A percentile compares a stretch with the other conserved stretches of the same genome.
phyloP scores from a whole-genome alignment of 2,797 vertebrate genomes.

The Semotilus atromaculatus region DNA sequence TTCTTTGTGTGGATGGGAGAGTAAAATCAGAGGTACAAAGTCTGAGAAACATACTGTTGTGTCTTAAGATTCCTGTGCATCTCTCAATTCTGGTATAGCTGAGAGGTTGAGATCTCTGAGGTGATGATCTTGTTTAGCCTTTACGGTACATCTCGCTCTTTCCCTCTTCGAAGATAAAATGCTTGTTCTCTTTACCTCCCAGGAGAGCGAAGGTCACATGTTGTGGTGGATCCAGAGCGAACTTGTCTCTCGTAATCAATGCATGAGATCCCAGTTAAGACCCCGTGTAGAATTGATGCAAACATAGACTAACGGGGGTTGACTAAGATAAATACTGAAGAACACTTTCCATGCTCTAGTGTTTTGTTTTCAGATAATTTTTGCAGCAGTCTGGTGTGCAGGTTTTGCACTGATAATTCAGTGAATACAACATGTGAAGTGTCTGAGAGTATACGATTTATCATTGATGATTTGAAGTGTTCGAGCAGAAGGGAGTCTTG shows the following conservation, averaged over 20 bases:
- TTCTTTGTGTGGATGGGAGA: too few relatives aligned
- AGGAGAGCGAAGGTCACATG: slow-evolving; percentile 39
- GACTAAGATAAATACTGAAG: neutral
- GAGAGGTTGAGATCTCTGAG: slow-evolving; percentile 12
- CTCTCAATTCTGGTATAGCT: slow-evolving; percentile 2
- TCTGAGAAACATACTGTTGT: slow-evolving; percentile 6
- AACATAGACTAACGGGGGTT: slow-evolving; percentile 22
- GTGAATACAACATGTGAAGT: neutral
- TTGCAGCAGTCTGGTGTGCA: neutral
- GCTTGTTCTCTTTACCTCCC: slow-evolving; percentile 27
- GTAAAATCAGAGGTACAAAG: neutral
- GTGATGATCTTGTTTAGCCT: slow-evolving; percentile 21
- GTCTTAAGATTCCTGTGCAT: neutral
- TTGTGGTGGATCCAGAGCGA: slow-evolving; percentile 9
- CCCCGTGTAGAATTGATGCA: slow-evolving; percentile 18
- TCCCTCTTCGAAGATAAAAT: neutral
- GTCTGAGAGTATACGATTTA: neutral
- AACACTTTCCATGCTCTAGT: neutral
- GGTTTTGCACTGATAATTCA: neutral
- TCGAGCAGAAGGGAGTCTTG: slow-evolving; percentile 30
- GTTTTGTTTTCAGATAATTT: slow-evolving; percentile 8
- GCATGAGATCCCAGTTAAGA: slow-evolving; percentile 13
- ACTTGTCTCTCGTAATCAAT: slow-evolving; percentile 34
- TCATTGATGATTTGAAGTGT: slow-evolving; percentile 39
- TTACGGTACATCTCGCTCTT: neutral